Evolutionary conservation across 1,140 invertebrate species (phyloP), one percentile per base, ranked within the genome.

Genomic region (Penaeus japonicus): DNA sequence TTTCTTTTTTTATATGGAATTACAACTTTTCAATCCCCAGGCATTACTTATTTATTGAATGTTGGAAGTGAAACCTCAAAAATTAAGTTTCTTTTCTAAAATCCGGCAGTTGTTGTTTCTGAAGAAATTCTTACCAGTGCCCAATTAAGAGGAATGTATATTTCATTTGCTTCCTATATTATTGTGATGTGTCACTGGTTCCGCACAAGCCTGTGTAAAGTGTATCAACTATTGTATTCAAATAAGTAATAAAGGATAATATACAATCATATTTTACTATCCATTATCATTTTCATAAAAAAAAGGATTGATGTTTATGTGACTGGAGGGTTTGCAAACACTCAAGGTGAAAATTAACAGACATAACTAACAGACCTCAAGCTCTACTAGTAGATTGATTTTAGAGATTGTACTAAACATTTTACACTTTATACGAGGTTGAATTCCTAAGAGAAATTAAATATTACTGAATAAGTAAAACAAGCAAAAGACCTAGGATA

Each of bases 181-280:
- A 65, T 24, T 65, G 65, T 82, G 81, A 24, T 27, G 59, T 87
- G 85, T 81, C 78, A 87, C 62, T 87, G 81, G 73, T 83, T 83
- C 83, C 87, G 87, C 87, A 88, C 87, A 88, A 88, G 87, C 87
- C 87, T 88, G 79, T 88, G 87, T 88, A 88, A 88, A 88, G 81
- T 88, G 77, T 87, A 85, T 54, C 70, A 54, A 88, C 83, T 88
- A 88, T 84, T 84, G 87, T 88, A 88, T 83, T 88, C 80, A 82
- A 88, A 32, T 73, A 73, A 73, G 35, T 47, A 73, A 83, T 88
- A 88, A 88, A 86, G 85, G 55, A 65, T 47, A 86, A 86, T 80
- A 59, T 86, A 62, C 57, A 57, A 57, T 78, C 10, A 15, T 47
- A 47, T 47, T 47, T 47, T 47, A 47, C 4, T 47, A 7, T 47